These are phyloP conservation scores for Microctonus aethiopoides DNA, from an alignment of 2,888 invertebrate species.

Conservation along the genomic window DNA sequence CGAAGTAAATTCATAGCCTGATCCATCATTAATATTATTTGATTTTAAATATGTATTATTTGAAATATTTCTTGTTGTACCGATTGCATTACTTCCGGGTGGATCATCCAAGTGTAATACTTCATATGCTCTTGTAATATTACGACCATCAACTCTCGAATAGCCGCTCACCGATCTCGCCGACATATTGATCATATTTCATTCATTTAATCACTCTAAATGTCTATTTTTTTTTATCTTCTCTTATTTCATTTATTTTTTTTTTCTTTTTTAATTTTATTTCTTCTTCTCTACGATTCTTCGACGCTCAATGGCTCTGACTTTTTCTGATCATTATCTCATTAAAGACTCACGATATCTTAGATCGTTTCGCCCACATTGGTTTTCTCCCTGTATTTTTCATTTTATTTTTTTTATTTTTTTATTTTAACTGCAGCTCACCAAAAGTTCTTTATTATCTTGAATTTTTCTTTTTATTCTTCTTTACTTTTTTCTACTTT, in stretches of 20 bases:
- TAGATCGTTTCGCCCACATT: conserved; percentile 45
- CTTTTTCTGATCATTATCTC: background rate
- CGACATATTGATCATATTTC: conserved; percentile 31
- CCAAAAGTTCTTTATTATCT: background rate
- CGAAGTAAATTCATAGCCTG: conserved; percentile 50
- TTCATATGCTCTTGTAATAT: conserved; percentile 29
- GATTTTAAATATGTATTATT: conserved; percentile 27
- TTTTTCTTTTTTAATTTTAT: background rate
- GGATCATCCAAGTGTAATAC: conserved; percentile 32
- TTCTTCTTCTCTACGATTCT: background rate
- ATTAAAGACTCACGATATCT: conserved; percentile 50
- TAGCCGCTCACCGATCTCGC: conserved; percentile 19
- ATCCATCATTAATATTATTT: conserved; percentile 31
- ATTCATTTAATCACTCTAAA: background rate
- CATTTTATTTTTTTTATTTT: conserved; percentile 31
- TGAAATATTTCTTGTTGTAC: conserved; percentile 9
- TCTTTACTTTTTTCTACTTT: too few species aligned
- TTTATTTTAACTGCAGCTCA: background rate
- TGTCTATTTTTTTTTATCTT: background rate
- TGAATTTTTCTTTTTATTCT: background rate
- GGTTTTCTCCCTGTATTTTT: conserved; percentile 34
- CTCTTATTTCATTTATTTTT: background rate
- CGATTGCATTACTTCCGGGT: conserved; percentile 14
- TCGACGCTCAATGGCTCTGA: background rate
- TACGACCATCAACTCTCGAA: conserved; percentile 25